A percentile compares a stretch with the other conserved stretches of the same genome.
Evolutionary conservation across 2,797 vertebrate genomes (phyloP).

Genomic region (Mus minutoides): DNA sequence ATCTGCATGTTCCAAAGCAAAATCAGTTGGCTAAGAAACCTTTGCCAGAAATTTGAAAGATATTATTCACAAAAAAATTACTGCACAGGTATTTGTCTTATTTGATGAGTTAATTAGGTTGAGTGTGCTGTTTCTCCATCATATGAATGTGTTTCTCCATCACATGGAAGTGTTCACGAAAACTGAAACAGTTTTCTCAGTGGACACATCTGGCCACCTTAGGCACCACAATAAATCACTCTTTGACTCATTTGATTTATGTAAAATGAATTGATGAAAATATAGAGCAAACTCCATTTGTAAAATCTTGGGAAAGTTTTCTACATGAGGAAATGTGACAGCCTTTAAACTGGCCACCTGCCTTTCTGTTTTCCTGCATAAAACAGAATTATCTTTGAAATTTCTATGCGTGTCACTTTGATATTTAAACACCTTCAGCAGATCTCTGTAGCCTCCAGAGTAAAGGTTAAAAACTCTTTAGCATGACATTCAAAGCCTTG

Average conservation of each 20-base stretch:
- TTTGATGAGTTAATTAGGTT: not conserved
- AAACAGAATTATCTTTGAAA: not conserved
- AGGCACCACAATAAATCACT: not conserved
- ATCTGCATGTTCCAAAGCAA: not conserved
- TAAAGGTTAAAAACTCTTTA: not conserved
- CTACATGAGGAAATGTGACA: not conserved
- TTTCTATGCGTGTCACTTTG: not conserved
- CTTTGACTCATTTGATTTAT: not conserved
- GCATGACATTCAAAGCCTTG: not conserved
- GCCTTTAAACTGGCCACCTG: not conserved
- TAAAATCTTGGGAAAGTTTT: not conserved
- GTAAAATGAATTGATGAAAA: not conserved
- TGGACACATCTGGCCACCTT: not conserved
- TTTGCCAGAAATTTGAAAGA: not conserved
- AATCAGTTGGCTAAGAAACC: constrained; percentile 18
- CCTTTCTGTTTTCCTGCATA: not conserved
- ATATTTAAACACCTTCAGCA: not conserved
- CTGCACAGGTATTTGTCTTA: not conserved
- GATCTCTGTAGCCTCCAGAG: not conserved
- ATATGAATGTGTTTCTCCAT: not conserved
- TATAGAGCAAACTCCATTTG: not conserved
- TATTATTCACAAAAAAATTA: not conserved
- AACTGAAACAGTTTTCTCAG: not conserved
- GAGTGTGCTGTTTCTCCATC: not conserved
- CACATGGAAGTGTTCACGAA: not conserved